A percentile compares a stretch with the other conserved stretches of the same genome.
These are phyloP conservation scores for Xiphydria camelus DNA, from an alignment of 2,888 invertebrate genomes.

Conservation along the genomic window DNA sequence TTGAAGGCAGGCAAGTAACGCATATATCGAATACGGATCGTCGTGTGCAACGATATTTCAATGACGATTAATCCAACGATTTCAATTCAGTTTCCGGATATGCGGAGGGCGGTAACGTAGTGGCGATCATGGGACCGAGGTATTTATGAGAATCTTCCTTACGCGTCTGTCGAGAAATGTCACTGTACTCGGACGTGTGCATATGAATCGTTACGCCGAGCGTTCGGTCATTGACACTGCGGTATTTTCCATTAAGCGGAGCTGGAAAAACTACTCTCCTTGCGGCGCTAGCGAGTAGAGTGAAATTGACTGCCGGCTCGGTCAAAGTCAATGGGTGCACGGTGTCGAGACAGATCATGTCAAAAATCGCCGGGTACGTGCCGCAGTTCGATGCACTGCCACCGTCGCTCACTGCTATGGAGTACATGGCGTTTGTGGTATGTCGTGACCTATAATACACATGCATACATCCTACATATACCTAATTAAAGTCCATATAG, in stretches of 20 bases:
- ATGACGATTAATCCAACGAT: no score
- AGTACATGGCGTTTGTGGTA: constrained; percentile 72
- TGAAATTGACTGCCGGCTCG: constrained; percentile 57
- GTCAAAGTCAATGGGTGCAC: constrained; percentile 58
- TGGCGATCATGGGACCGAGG: constrained; percentile 56
- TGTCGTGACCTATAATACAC: constrained; percentile 7
- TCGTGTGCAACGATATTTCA: no score
- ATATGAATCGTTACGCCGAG: not conserved
- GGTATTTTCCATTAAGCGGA: constrained; percentile 54
- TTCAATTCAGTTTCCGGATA: constrained; percentile 47
- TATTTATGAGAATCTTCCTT: constrained; percentile 21
- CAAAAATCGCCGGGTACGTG: constrained; percentile 64
- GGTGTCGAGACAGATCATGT: constrained; percentile 58
- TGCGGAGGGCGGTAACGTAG: constrained; percentile 44
- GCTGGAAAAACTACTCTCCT: constrained; percentile 66
- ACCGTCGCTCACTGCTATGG: constrained; percentile 66
- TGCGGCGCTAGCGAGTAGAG: constrained; percentile 62
- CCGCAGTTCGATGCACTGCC: constrained; percentile 72
- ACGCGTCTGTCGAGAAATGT: not conserved
- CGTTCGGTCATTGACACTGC: not conserved
- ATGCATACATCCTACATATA: no score
- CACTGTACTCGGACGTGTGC: no score
- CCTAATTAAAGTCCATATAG: no score
- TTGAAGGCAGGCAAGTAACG: constrained; percentile 27
- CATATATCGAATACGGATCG: no score